Percentiles rank a stretch among this genome's conserved stretches.
phyloP scores from a whole-genome alignment of 2,113 vertebrate species.

The Butorides virescens region DNA sequence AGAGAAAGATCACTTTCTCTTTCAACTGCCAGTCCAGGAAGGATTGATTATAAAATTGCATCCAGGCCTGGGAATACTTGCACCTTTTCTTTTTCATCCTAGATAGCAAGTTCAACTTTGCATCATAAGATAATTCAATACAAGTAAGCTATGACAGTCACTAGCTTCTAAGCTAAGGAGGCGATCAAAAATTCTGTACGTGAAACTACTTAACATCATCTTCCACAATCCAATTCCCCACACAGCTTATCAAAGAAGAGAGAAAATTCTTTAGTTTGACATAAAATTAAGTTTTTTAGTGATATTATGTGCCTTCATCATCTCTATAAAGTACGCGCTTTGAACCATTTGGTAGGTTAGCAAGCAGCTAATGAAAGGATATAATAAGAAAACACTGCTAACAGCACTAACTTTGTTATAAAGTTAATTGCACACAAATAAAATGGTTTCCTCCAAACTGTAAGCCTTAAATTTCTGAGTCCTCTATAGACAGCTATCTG shows the following conservation, averaged over 20 bases:
- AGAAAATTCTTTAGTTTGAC: background rate
- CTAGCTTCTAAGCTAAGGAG: background rate
- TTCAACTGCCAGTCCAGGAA: background rate
- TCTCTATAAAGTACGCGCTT: background rate
- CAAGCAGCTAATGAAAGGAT: background rate
- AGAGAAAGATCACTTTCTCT: background rate
- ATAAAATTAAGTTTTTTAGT: background rate
- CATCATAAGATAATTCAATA: background rate
- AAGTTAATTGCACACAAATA: background rate
- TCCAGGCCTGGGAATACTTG: background rate
- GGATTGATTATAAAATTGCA: background rate
- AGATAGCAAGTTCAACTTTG: background rate
- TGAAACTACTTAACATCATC: background rate
- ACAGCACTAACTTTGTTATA: background rate
- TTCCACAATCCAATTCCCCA: background rate
- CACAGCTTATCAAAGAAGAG: background rate
- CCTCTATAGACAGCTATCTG: background rate
- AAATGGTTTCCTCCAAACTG: background rate
- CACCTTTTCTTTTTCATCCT: background rate
- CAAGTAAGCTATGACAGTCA: background rate
- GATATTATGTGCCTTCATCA: background rate
- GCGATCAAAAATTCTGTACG: background rate
- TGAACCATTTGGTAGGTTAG: background rate
- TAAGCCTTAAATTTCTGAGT: background rate
- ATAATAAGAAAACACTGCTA: background rate